Evolutionary conservation across 1,140 invertebrate species (phyloP), one percentile per base, ranked within the genome.

Genomic region (Piezodorus guildinii): DNA sequence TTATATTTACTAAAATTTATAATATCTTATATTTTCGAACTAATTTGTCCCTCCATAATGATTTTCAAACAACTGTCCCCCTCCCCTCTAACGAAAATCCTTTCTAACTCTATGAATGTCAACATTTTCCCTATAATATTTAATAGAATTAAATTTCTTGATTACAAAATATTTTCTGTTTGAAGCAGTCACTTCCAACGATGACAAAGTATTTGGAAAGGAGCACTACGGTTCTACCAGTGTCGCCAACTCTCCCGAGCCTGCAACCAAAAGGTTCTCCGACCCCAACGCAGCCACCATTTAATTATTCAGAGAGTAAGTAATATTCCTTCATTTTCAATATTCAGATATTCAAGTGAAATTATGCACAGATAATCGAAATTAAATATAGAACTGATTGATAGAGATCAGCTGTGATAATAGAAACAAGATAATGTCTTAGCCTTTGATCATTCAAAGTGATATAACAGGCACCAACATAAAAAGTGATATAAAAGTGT

Each of bases 241-340:
- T 69, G 12, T 69, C 68, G 9, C 68, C 68, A 8, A 69, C 68
- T 14, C 59, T 69, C 3, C 68, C 68, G 1, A 62, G 61, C 61
- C 27, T 66, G 2, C 62, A 17, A 17, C 65, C 62, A 8, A 61
- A 60, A 34, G 65, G 62, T 16, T 16, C 19, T 21, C 54, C 27
- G n/a, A 44, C 52, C 15, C 43, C 65, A 17, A 65, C 62, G 30
- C 30, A 60, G 23, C 46, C 62, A 12, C 65, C 62, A 19, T 39
- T 46, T 2, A 65, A 63, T 15, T 14, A 46, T 30, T 56, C 66
- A 30, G 67, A 68, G 16, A 68, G 67, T 68, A 62, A 61, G 61
- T 59, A 64, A 12, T 39, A 12, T 39, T 39, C 9, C 34, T 39
- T 39, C 1, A 39, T 39, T 10, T 39, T 12, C n/a, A n/a, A 30